Evolutionary conservation across 2,888 invertebrate genomes (phyloP).

Genomic region (Patella ulyssiponensis): DNA sequence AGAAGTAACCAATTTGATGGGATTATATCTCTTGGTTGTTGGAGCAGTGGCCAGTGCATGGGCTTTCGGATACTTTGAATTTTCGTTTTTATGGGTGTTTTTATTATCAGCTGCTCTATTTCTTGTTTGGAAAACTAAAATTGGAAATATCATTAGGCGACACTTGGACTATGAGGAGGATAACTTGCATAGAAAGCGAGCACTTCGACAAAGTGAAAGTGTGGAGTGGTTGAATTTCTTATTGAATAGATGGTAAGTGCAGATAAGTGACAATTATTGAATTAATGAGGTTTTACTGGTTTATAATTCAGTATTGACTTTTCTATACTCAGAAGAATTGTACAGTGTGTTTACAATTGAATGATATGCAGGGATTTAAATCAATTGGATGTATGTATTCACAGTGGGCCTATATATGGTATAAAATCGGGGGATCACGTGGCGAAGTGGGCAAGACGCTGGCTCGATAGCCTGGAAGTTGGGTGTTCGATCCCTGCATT

Average conservation of each 20-base stretch:
- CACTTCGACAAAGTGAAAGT: slow-evolving; percentile 75
- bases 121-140: slow-evolving; percentile 65
- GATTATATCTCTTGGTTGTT: slow-evolving; percentile 65
- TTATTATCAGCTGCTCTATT: slow-evolving; percentile 62
- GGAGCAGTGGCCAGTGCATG: slow-evolving; percentile 59
- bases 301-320: neutral
- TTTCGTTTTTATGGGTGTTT: slow-evolving; percentile 68
- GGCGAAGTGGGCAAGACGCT: too few relatives aligned
- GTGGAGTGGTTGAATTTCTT: slow-evolving; percentile 76
- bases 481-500: too few relatives aligned
- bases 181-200: slow-evolving; percentile 73
- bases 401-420: too few relatives aligned
- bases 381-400: too few relatives aligned
- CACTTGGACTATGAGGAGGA: slow-evolving; percentile 63
- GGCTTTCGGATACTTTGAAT: slow-evolving; percentile 60
- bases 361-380: too few relatives aligned
- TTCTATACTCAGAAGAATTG: too few relatives aligned
- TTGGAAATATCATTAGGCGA: slow-evolving; percentile 58
- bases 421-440: too few relatives aligned
- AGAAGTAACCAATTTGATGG: slow-evolving; percentile 53
- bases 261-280: neutral
- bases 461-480: too few relatives aligned
- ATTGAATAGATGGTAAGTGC: slow-evolving; percentile 74
- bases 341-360: too few relatives aligned
- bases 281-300: neutral